Evolutionary conservation across 2,113 vertebrate species (phyloP).

Genomic region (Perca schrenkii): DNA sequence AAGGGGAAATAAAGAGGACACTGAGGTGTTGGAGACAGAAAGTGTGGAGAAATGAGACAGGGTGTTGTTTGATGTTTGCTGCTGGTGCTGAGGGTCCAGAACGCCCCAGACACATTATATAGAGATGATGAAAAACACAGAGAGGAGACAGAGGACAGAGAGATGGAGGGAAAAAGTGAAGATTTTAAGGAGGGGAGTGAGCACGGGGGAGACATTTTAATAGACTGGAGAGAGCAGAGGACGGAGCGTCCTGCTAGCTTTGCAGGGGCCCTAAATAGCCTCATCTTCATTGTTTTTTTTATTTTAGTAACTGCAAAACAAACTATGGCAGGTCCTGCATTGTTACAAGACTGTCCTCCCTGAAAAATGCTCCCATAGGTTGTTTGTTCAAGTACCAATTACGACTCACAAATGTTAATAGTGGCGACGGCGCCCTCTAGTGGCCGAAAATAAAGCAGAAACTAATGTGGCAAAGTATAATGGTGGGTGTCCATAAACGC

Average conservation of each 20-base stretch:
- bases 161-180: not conserved
- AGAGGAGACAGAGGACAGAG: not conserved
- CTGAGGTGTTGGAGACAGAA: not conserved
- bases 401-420: too few species aligned
- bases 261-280: not conserved
- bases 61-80: conserved; percentile 32
- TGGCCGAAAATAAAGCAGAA: too few species aligned
- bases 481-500: too few species aligned
- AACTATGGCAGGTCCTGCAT: too few species aligned
- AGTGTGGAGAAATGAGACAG: conserved; percentile 8
- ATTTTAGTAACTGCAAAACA: not conserved
- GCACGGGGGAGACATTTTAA: not conserved
- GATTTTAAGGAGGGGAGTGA: not conserved
- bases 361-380: too few species aligned
- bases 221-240: not conserved
- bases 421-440: too few species aligned
- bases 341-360: too few species aligned
- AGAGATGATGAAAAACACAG: conserved; percentile 33
- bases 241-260: not conserved
- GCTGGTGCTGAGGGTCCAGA: conserved; percentile 33
- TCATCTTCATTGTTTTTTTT: not conserved
- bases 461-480: too few species aligned
- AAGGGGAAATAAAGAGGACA: not conserved
- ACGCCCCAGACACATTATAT: conserved; percentile 30
- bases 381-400: too few species aligned